These are phyloP conservation scores for Macquaria australasica DNA, from an alignment of 2,113 vertebrate genomes.

Conservation along the genomic window DNA sequence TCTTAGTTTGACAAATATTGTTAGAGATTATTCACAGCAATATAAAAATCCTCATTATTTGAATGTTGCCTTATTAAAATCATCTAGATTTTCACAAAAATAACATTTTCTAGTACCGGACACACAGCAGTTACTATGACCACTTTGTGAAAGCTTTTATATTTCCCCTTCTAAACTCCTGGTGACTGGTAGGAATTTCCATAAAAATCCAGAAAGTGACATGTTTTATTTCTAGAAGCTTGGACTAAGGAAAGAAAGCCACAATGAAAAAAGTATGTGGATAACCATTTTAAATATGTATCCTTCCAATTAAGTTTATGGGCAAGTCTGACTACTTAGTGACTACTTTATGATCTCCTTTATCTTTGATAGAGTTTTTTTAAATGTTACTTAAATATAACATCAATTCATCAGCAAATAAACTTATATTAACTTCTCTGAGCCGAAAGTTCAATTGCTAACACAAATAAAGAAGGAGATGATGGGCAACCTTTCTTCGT, in stretches of 20 bases:
- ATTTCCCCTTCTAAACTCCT: not conserved
- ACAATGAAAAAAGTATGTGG: not conserved
- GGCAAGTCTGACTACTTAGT: not conserved
- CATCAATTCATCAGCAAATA: constrained; percentile 3
- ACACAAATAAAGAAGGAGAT: too few species aligned
- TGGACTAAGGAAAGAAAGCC: not conserved
- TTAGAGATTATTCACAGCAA: not conserved
- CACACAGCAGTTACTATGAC: not conserved
- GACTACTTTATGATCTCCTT: not conserved
- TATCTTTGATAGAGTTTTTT: not conserved
- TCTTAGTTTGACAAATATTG: not conserved
- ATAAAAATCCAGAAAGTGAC: not conserved
- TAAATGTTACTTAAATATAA: not conserved
- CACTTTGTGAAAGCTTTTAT: not conserved
- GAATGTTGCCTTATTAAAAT: not conserved
- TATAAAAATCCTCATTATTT: not conserved
- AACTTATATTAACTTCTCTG: not conserved
- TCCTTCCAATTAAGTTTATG: not conserved
- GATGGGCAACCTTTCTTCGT: too few species aligned
- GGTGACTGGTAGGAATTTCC: not conserved
- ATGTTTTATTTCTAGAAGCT: too few species aligned
- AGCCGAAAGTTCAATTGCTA: too few species aligned
- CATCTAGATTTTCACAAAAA: not conserved
- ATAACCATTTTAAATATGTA: not conserved
- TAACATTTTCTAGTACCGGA: not conserved